Evolutionary conservation across 1,140 invertebrate genomes (phyloP).

Genomic region (Yoshiicerus persimilis): DNA sequence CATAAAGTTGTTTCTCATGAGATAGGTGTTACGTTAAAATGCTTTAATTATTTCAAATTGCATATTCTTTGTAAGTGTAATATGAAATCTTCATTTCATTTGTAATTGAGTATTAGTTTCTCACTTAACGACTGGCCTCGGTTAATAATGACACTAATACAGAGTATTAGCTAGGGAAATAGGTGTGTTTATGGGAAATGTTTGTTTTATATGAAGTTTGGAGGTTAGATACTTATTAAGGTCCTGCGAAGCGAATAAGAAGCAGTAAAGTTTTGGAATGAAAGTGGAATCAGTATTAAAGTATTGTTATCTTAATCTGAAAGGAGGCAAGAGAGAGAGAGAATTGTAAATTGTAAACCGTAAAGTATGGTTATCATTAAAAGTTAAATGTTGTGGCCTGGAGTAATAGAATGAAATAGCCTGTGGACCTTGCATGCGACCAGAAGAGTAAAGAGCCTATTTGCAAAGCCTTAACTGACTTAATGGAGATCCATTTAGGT

Average conservation of each 20-base stretch:
- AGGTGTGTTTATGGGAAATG: background rate
- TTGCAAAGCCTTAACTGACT: background rate
- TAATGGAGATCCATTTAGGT: conserved; percentile 10
- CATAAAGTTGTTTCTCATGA: too few species aligned
- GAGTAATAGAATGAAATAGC: background rate
- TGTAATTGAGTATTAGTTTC: too few species aligned
- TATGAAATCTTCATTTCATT: too few species aligned
- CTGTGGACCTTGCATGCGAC: background rate
- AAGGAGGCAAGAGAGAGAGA: background rate
- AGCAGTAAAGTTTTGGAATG: background rate
- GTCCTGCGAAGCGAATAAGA: background rate
- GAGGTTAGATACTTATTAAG: background rate
- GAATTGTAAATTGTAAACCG: background rate
- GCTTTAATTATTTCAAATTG: too few species aligned
- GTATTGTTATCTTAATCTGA: background rate
- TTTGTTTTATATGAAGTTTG: background rate
- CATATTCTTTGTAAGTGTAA: too few species aligned
- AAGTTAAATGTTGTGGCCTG: background rate
- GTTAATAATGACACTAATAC: too few species aligned
- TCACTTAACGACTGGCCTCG: too few species aligned
- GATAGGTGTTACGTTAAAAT: too few species aligned
- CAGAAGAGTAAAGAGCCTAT: background rate
- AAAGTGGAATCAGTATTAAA: background rate
- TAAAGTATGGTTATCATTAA: background rate
- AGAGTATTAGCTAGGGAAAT: too few species aligned